phyloP scores from a whole-genome alignment of 2,888 invertebrate species.

The Calliphora vomitoria region DNA sequence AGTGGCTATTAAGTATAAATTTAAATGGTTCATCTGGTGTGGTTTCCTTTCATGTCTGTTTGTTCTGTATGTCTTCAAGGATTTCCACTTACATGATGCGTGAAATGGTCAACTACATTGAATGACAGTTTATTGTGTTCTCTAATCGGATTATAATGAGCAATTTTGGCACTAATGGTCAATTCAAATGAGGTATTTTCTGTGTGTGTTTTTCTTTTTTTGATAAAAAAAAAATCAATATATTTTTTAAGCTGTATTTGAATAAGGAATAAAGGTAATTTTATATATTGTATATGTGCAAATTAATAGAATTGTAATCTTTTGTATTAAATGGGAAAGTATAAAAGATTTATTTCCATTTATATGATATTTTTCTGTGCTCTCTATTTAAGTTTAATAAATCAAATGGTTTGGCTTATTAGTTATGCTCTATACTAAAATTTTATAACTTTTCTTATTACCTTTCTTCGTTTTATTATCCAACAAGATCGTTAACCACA shows the following conservation, averaged over 20 bases:
- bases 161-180: constrained; percentile 81
- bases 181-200: constrained; percentile 78
- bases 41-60: constrained; percentile 18
- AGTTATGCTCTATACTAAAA: constrained; percentile 43
- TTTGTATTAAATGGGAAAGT: neutral
- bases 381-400: constrained; percentile 17
- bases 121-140: constrained; percentile 76
- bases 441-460: constrained; percentile 14
- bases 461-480: constrained; percentile 15
- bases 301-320: constrained; percentile 44
- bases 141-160: constrained; percentile 83
- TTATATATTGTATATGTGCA: constrained; percentile 13
- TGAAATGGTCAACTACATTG: constrained; percentile 80
- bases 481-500: constrained; percentile 55
- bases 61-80: constrained; percentile 52
- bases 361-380: neutral
- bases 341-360: neutral
- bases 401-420: constrained; percentile 1
- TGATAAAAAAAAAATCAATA: neutral
- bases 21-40: constrained; percentile 47
- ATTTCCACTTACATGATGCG: constrained; percentile 77
- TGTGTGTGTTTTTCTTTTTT: neutral
- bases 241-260: constrained; percentile 14
- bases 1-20: constrained; percentile 52
- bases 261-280: neutral